A percentile compares a stretch with the other conserved stretches of the same genome.
Conservation (phyloP, 2,797 vertebrate species). For the Rhinatrema bivittatum region DNA sequence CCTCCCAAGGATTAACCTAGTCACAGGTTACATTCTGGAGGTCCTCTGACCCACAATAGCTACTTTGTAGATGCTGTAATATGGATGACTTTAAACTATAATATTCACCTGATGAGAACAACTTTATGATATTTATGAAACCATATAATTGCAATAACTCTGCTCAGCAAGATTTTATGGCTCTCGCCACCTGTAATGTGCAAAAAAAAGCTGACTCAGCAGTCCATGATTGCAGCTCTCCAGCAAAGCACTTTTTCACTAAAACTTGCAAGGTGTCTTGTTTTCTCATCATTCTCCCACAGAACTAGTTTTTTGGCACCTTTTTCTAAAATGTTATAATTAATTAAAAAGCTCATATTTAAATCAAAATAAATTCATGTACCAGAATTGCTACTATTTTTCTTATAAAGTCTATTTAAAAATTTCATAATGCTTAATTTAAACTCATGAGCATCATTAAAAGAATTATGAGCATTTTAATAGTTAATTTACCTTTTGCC, state of each 20-base stretch:
- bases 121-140: slow-evolving; percentile 55
- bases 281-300: slow-evolving; percentile 31
- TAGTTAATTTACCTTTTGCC: slow-evolving; percentile 30
- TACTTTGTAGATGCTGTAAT: slow-evolving; percentile 27
- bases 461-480: slow-evolving; percentile 25
- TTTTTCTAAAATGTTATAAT: slow-evolving; percentile 26
- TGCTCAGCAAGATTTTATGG: slow-evolving; percentile 65
- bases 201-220: slow-evolving; percentile 47
- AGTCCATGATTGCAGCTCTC: slow-evolving; percentile 17
- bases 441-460: slow-evolving; percentile 29
- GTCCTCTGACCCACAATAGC: too few species aligned
- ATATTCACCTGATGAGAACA: slow-evolving; percentile 47
- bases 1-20: too few species aligned
- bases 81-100: slow-evolving; percentile 39
- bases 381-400: slow-evolving; percentile 24
- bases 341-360: slow-evolving; percentile 41
- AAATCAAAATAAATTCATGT: slow-evolving; percentile 21
- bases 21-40: too few species aligned
- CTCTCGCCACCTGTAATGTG: slow-evolving; percentile 49
- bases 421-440: slow-evolving; percentile 27
- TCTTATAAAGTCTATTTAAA: slow-evolving; percentile 12
- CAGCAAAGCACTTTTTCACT: slow-evolving; percentile 1
- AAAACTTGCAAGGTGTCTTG: slow-evolving; percentile 23
- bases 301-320: slow-evolving; percentile 18
- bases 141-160: slow-evolving; percentile 48